Conservation (phyloP, 2,888 invertebrate genomes). For the Troides aeacus region DNA sequence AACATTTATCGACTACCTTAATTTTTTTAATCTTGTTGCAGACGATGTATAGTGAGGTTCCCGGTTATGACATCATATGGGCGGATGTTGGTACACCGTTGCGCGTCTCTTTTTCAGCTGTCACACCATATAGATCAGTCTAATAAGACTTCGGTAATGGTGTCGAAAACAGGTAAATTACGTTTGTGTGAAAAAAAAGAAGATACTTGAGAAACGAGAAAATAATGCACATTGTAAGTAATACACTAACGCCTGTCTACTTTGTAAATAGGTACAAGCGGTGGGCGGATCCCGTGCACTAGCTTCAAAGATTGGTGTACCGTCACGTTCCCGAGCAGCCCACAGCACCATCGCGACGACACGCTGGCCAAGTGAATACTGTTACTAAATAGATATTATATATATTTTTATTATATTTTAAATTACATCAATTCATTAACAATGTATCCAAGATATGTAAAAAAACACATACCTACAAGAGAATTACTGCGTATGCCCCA, state of each 20-base stretch:
- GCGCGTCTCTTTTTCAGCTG: constrained; percentile 95
- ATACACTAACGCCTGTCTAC: too few relatives aligned
- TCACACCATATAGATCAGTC: constrained; percentile 94
- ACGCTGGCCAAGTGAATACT: constrained; percentile 54
- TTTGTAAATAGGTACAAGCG: constrained; percentile 56
- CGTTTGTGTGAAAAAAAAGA: neutral
- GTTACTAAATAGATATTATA: too few relatives aligned
- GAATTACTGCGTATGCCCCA: too few relatives aligned
- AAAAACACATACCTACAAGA: too few relatives aligned
- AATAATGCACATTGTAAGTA: too few relatives aligned
- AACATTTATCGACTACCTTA: neutral
- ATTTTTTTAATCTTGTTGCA: constrained; percentile 41
- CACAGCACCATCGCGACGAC: constrained; percentile 44
- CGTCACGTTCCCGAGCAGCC: constrained; percentile 57
- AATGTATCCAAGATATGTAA: too few relatives aligned
- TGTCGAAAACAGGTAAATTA: constrained; percentile 85
- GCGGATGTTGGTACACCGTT: constrained; percentile 96
- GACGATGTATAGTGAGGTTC: constrained; percentile 90
- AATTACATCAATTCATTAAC: too few relatives aligned
- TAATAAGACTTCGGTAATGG: constrained; percentile 89
- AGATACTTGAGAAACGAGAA: too few relatives aligned
- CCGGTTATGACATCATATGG: constrained; percentile 97
- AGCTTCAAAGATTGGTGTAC: constrained; percentile 71
- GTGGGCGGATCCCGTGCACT: constrained; percentile 69
- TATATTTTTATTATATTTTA: too few relatives aligned